phyloP scores from a whole-genome alignment of 1,140 invertebrate genomes.

The Delia radicum region DNA sequence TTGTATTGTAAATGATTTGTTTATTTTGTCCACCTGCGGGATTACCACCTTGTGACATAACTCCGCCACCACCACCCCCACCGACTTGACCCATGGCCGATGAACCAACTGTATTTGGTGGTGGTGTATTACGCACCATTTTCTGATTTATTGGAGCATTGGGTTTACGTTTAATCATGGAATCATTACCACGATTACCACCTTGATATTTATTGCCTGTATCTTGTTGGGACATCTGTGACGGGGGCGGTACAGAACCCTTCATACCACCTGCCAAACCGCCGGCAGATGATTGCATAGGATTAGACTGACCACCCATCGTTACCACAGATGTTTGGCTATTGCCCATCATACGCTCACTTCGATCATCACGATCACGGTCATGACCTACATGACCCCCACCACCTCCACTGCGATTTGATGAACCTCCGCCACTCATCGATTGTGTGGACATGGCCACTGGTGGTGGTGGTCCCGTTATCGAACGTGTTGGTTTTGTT shows the following conservation, averaged over 20 bases:
- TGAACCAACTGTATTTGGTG: constrained; percentile 30
- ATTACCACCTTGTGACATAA: constrained; percentile 37
- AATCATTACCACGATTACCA: constrained; percentile 28
- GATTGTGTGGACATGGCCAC: constrained; percentile 32
- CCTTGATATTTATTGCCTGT: constrained; percentile 43
- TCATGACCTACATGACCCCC: constrained; percentile 37
- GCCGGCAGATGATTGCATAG: constrained; percentile 40
- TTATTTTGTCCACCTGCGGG: constrained; percentile 35
- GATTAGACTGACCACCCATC: constrained; percentile 20
- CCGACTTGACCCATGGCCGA: not conserved
- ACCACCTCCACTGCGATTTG: constrained; percentile 2
- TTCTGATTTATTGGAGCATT: constrained; percentile 43
- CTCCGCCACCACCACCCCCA: constrained; percentile 28
- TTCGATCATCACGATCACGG: constrained; percentile 28
- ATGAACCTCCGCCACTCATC: not conserved
- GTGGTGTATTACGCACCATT: constrained; percentile 42
- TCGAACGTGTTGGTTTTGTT: constrained; percentile 48
- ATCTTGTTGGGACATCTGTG: constrained; percentile 31
- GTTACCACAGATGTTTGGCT: constrained; percentile 29
- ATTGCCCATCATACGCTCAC: constrained; percentile 29
- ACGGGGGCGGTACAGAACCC: constrained; percentile 30
- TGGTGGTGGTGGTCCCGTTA: constrained; percentile 43
- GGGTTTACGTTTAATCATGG: constrained; percentile 51
- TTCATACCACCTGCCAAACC: constrained; percentile 43
- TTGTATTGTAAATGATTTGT: constrained; percentile 41